A percentile compares a stretch with the other conserved stretches of the same genome.
phyloP scores from a whole-genome alignment of 2,113 vertebrate genomes.

The Alexandromys fortis region DNA sequence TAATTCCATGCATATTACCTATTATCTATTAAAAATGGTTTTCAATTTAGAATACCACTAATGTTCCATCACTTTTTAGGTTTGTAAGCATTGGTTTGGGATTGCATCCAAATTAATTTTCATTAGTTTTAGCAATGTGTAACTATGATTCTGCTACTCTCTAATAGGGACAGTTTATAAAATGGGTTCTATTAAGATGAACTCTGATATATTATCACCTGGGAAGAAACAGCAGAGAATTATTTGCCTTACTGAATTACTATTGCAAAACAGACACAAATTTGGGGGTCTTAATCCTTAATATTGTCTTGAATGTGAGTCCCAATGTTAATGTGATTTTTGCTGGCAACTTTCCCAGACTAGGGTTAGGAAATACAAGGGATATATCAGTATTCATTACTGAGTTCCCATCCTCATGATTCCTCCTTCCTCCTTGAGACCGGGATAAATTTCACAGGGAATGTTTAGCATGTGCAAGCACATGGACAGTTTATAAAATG shows the following conservation, averaged over 20 bases:
- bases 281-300: not conserved
- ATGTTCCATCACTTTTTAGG: not conserved
- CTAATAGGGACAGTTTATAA: not conserved
- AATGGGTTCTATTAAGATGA: not conserved
- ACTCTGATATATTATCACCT: not conserved
- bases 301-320: conserved; percentile 2
- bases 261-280: conserved; percentile 43
- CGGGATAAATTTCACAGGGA: not conserved
- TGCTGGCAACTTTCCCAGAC: conserved; percentile 27
- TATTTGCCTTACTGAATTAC: not conserved
- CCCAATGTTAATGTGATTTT: not conserved
- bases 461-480: not conserved
- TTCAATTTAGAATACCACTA: not conserved
- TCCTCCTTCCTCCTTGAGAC: not conserved
- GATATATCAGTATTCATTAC: not conserved
- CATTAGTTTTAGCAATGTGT: not conserved
- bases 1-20: not conserved
- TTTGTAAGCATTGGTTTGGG: not conserved
- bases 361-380: conserved; percentile 17
- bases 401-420: no score
- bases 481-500: not conserved
- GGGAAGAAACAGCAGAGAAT: conserved; percentile 5
- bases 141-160: not conserved
- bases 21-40: not conserved
- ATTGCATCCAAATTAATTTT: conserved; percentile 6